These are phyloP conservation scores for Pristiophorus japonicus DNA, from an alignment of 2,113 vertebrate species.

Conservation along the genomic window DNA sequence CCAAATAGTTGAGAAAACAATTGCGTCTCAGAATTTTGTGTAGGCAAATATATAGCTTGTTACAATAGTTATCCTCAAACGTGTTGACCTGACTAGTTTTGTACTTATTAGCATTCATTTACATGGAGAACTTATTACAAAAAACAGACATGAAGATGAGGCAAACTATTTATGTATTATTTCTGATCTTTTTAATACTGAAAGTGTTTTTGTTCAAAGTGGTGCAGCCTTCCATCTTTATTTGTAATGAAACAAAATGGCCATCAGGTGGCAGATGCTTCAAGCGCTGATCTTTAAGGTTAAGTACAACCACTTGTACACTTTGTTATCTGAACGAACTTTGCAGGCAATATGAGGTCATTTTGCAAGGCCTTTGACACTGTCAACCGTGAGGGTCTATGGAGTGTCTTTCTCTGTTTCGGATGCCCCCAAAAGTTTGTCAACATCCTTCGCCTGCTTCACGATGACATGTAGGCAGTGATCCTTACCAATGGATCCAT, in stretches of 20 bases:
- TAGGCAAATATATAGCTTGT: not conserved
- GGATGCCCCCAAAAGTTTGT: too few relatives aligned
- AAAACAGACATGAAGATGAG: not conserved
- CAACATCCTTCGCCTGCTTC: too few relatives aligned
- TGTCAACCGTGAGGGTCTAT: too few relatives aligned
- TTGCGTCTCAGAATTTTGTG: not conserved
- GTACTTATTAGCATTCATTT: not conserved
- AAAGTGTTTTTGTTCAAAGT: not conserved
- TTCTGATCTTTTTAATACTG: not conserved
- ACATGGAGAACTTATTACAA: not conserved
- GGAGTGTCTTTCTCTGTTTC: too few relatives aligned
- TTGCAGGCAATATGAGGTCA: not conserved
- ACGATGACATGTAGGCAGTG: too few relatives aligned
- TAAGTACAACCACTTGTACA: not conserved
- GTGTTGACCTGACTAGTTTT: not conserved
- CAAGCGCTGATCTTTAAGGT: not conserved
- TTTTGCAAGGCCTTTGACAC: too few relatives aligned
- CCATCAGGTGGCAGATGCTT: slow-evolving; percentile 22
- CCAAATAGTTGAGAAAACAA: not conserved
- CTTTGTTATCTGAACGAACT: not conserved
- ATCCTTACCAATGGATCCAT: too few relatives aligned
- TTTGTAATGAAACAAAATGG: not conserved
- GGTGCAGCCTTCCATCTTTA: not conserved
- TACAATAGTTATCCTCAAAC: too few relatives aligned
- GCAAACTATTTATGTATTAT: not conserved